phyloP scores from a whole-genome alignment of 2,888 invertebrate species.

The Balanococcus diminutus region DNA sequence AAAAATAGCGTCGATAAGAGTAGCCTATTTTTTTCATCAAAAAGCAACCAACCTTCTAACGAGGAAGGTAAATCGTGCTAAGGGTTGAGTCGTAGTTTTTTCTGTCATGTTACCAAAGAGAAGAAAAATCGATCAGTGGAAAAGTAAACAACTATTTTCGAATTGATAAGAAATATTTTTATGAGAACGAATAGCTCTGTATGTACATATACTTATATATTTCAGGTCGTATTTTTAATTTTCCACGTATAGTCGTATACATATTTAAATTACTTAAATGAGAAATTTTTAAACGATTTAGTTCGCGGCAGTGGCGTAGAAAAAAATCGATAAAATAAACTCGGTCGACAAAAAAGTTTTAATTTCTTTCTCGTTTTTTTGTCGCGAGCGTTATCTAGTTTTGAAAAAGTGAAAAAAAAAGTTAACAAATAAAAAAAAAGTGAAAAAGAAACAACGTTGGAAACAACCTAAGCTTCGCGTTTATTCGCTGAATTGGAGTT shows the following conservation, averaged over 20 bases:
- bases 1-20: not conserved
- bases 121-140: not conserved
- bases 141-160: not conserved
- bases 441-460: not conserved
- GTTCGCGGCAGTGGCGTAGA: not conserved
- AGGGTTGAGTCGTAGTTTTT: not conserved
- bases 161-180: not conserved
- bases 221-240: not conserved
- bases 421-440: not conserved
- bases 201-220: not conserved
- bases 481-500: not conserved
- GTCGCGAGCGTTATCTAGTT: not conserved
- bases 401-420: not conserved
- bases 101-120: not conserved
- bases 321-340: not conserved
- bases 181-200: too few species aligned
- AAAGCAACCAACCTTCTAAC: not conserved
- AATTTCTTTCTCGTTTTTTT: not conserved
- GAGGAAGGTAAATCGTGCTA: not conserved
- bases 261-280: not conserved
- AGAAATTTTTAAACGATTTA: not conserved
- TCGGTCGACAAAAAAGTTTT: not conserved
- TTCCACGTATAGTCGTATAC: not conserved
- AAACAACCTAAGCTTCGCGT: not conserved
- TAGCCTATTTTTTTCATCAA: not conserved